Evolutionary conservation across 2,888 invertebrate species (phyloP).

Genomic region (Amaurobius ferox): DNA sequence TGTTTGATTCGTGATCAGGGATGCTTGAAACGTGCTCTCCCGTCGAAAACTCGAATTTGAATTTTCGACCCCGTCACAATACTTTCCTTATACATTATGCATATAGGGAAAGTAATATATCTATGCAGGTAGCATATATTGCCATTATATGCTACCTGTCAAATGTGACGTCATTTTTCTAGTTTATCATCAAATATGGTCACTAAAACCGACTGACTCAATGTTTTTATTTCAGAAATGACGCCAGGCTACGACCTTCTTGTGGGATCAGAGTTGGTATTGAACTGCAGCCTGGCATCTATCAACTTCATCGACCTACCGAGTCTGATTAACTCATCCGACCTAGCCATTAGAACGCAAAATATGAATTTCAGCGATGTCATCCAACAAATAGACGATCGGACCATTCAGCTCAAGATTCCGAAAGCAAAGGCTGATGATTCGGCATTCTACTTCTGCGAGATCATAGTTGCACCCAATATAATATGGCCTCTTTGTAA

Average conservation of each 20-base stretch:
- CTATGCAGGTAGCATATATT: too few relatives aligned
- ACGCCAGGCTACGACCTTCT: constrained; percentile 44
- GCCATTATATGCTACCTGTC: too few relatives aligned
- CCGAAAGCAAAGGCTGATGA: constrained; percentile 37
- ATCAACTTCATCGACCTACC: neutral
- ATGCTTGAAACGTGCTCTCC: too few relatives aligned
- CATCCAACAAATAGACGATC: constrained; percentile 26
- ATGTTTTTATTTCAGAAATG: too few relatives aligned
- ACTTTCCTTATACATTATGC: too few relatives aligned
- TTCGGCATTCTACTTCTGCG: constrained; percentile 65
- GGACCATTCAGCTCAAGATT: constrained; percentile 44
- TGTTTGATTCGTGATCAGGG: too few relatives aligned
- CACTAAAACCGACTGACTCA: too few relatives aligned
- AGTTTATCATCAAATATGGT: too few relatives aligned
- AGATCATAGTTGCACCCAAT: constrained; percentile 19
- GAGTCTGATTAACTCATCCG: constrained; percentile 37
- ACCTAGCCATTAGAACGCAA: constrained; percentile 31
- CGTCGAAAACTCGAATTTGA: too few relatives aligned
- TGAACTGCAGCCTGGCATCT: constrained; percentile 44
- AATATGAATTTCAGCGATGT: neutral
- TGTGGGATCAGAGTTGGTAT: constrained; percentile 36
- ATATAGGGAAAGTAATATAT: too few relatives aligned
- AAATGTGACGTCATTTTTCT: too few relatives aligned
- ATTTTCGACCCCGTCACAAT: too few relatives aligned
- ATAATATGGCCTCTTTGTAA: constrained; percentile 44